phyloP scores from a whole-genome alignment of 2,888 invertebrate genomes.

The Cabera pusaria region DNA sequence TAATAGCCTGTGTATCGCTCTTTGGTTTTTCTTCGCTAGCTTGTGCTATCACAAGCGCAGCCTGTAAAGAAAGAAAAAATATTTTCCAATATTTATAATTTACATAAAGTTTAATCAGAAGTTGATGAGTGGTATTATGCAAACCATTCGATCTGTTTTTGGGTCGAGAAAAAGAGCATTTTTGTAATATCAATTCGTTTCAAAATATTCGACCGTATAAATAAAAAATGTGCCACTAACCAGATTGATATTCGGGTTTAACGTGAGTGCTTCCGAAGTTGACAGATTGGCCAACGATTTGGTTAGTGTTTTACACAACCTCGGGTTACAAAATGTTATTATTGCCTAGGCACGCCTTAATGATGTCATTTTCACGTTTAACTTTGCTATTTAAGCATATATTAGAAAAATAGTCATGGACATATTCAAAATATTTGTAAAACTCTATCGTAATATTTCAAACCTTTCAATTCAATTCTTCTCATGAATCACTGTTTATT shows the following conservation, averaged over 20 bases:
- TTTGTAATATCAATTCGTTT: no score
- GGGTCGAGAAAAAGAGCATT: no score
- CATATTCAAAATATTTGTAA: no score
- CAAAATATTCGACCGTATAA: no score
- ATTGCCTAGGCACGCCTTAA: constrained; percentile 47
- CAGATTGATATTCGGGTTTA: constrained; percentile 5
- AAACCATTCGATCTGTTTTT: constrained; percentile 6
- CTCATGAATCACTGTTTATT: no score
- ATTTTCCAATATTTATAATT: no score
- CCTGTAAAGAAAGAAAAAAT: constrained; percentile 58
- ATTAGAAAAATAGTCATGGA: constrained; percentile 13
- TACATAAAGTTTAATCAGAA: no score
- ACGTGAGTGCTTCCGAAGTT: constrained; percentile 12
- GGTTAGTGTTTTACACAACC: constrained; percentile 47
- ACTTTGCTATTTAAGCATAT: constrained; percentile 27
- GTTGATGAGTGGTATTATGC: no score
- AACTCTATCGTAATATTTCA: no score
- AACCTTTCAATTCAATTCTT: no score
- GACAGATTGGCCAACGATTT: constrained; percentile 39
- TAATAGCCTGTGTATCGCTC: constrained; percentile 38
- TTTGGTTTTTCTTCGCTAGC: constrained; percentile 57
- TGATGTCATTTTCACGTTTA: constrained; percentile 39
- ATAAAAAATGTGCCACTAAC: no score
- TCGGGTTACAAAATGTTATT: constrained; percentile 41
- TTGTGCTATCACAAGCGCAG: constrained; percentile 58